A percentile compares a stretch with the other conserved stretches of the same genome.
Evolutionary conservation across 2,888 invertebrate species (phyloP).

Genomic region (Zygothrica quintamaculata): DNA sequence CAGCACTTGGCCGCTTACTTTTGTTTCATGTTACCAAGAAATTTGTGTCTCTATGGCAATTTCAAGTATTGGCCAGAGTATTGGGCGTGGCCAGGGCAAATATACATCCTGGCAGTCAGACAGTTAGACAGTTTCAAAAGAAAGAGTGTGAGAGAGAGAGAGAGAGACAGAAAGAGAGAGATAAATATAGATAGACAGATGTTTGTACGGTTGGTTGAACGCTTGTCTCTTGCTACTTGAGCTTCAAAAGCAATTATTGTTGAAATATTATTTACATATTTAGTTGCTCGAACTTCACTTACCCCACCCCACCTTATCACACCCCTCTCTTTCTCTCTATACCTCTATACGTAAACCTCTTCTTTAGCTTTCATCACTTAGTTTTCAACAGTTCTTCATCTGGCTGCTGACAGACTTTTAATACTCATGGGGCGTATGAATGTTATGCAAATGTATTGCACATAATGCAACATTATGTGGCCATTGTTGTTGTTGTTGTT

Average conservation of each 20-base stretch:
- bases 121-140: not conserved
- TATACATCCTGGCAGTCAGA: not conserved
- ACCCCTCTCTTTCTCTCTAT: not conserved
- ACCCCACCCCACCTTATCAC: slow-evolving; percentile 1
- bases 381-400: not conserved
- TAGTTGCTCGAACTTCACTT: slow-evolving; percentile 1
- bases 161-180: not conserved
- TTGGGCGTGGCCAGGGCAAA: slow-evolving; percentile 2
- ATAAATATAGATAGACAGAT: not conserved
- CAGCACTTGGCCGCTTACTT: slow-evolving; percentile 42
- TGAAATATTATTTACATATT: slow-evolving; percentile 75
- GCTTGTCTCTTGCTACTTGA: slow-evolving; percentile 50
- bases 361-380: not conserved
- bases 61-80: not conserved
- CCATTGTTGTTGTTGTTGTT: slow-evolving; percentile 7
- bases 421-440: slow-evolving; percentile 66
- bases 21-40: slow-evolving; percentile 48
- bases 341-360: not conserved
- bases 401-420: slow-evolving; percentile 17
- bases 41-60: slow-evolving; percentile 44
- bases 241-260: slow-evolving; percentile 73
- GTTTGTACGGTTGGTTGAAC: slow-evolving; percentile 31
- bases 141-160: too few species aligned
- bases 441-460: slow-evolving; percentile 65
- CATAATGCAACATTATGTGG: slow-evolving; percentile 68